A percentile compares a stretch with the other conserved stretches of the same genome.
phyloP scores from a whole-genome alignment of 2,888 invertebrate species.

The Oscheius sp. region DNA sequence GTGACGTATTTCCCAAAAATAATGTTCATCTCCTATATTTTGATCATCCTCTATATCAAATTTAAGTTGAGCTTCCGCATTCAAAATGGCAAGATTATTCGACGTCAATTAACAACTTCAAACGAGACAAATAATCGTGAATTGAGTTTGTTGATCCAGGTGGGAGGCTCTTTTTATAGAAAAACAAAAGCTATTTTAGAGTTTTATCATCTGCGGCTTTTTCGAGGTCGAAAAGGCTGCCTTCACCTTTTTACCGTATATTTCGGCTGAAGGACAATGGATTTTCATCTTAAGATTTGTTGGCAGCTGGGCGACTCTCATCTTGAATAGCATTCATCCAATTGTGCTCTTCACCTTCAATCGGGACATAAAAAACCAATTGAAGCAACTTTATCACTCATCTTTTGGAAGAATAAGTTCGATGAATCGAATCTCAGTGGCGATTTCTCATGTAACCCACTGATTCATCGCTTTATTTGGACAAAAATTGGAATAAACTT shows the following conservation, averaged over 20 bases:
- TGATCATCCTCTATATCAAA: background rate
- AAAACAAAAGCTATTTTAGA: background rate
- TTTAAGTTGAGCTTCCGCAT: too few relatives aligned
- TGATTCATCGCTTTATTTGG: too few relatives aligned
- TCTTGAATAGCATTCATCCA: background rate
- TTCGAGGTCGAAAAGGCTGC: background rate
- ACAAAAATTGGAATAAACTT: too few relatives aligned
- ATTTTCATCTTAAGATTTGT: background rate
- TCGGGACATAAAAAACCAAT: background rate
- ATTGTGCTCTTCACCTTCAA: background rate
- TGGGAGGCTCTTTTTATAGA: background rate
- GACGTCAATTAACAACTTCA: background rate
- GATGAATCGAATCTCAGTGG: too few relatives aligned
- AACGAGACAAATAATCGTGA: background rate
- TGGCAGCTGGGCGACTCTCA: background rate
- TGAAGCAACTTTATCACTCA: background rate
- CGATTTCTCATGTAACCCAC: too few relatives aligned
- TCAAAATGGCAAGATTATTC: too few relatives aligned
- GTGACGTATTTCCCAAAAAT: background rate
- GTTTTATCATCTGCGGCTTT: background rate
- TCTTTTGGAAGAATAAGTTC: too few relatives aligned
- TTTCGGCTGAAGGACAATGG: background rate
- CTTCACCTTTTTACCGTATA: background rate
- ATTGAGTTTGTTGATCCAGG: background rate
- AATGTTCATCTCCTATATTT: background rate